These are phyloP conservation scores for Crepidodera aurea DNA, from an alignment of 2,888 invertebrate genomes.

Conservation along the genomic window DNA sequence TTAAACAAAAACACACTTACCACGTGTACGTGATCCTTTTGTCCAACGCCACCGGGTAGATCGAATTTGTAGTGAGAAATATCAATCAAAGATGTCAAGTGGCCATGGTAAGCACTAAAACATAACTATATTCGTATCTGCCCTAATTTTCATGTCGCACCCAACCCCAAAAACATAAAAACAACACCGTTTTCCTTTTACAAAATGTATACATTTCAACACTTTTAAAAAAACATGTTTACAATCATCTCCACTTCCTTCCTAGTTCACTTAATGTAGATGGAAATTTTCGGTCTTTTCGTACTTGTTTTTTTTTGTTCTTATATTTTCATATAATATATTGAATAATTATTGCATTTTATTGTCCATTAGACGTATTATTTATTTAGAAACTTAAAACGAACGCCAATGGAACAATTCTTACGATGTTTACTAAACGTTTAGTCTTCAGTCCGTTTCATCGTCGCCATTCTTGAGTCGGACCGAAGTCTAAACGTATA, in stretches of 20 bases:
- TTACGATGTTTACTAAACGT: too few relatives aligned
- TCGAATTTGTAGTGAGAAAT: constrained; percentile 99
- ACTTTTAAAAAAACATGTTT: not conserved
- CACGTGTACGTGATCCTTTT: constrained; percentile 88
- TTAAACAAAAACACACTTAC: constrained; percentile 66
- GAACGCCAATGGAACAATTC: too few relatives aligned
- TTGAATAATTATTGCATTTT: too few relatives aligned
- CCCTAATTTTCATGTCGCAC: constrained; percentile 34
- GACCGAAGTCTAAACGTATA: too few relatives aligned
- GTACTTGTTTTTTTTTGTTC: constrained; percentile 1
- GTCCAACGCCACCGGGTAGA: constrained; percentile 82
- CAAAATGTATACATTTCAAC: not conserved
- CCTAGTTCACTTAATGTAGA: not conserved
- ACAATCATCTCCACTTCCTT: not conserved
- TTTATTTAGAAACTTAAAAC: too few relatives aligned
- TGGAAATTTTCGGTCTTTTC: constrained; percentile 9
- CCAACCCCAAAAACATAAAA: constrained; percentile 18
- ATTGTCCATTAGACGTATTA: too few relatives aligned
- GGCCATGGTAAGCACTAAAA: constrained; percentile 98
- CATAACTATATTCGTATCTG: constrained; percentile 58
- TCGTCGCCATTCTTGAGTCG: too few relatives aligned
- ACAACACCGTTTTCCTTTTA: not conserved
- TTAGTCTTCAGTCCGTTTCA: too few relatives aligned
- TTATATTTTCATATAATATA: too few relatives aligned
- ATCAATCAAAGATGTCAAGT: constrained; percentile 93